phyloP scores from a whole-genome alignment of 2,888 invertebrate genomes.

The Abrostola tripartita region DNA sequence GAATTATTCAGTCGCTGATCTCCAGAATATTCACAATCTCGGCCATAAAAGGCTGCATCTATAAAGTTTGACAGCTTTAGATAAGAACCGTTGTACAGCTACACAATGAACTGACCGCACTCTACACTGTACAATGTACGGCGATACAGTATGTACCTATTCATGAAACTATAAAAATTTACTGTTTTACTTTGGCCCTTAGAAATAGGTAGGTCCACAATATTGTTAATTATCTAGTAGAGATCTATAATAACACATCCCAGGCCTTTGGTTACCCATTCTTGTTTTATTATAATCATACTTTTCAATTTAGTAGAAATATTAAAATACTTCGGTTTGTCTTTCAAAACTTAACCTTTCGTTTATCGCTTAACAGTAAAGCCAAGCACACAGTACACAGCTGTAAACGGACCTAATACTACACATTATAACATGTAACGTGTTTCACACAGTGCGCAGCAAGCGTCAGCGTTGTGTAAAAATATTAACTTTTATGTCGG shows the following conservation, averaged over 20 bases:
- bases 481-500: slow-evolving; percentile 44
- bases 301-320: no score
- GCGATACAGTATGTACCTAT: slow-evolving; percentile 26
- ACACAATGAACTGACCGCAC: slow-evolving; percentile 8
- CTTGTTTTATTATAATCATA: no score
- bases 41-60: slow-evolving; percentile 7
- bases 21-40: slow-evolving; percentile 6
- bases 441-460: slow-evolving; percentile 14
- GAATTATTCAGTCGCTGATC: slow-evolving; percentile 32
- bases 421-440: slow-evolving; percentile 2
- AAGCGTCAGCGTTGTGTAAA: slow-evolving; percentile 20
- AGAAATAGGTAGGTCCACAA: neutral
- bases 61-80: slow-evolving; percentile 14
- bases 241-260: neutral
- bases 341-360: neutral
- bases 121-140: neutral
- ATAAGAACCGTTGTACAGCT: slow-evolving; percentile 16
- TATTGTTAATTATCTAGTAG: slow-evolving; percentile 20
- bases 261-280: no score
- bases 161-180: slow-evolving; percentile 13
- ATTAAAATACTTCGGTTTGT: no score
- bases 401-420: neutral
- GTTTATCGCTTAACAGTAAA: neutral
- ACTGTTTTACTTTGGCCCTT: neutral
- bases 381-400: slow-evolving; percentile 6